Percentiles rank a stretch among this genome's conserved stretches.
phyloP scores from a whole-genome alignment of 2,888 invertebrate species.

The Calameuta pallipes region DNA sequence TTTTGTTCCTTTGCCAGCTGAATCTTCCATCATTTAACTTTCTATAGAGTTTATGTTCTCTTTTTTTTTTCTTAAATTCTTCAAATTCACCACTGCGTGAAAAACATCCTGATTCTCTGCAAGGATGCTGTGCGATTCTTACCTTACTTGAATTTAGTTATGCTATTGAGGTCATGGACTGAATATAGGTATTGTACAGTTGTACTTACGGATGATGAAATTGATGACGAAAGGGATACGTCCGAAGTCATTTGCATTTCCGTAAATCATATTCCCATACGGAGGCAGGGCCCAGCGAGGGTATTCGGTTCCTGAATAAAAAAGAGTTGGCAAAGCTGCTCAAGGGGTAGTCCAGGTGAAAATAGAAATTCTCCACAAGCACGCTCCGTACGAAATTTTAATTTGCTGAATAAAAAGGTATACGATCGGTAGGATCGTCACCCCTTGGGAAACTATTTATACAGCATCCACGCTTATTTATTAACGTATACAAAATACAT shows the following conservation, averaged over 20 bases:
- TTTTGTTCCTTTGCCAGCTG: neutral
- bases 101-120: neutral
- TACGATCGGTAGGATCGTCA: constrained; percentile 19
- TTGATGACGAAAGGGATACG: neutral
- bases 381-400: constrained; percentile 60
- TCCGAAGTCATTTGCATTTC: neutral
- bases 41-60: neutral
- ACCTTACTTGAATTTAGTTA: neutral
- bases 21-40: neutral
- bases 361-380: constrained; percentile 52
- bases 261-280: neutral
- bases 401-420: constrained; percentile 45
- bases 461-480: neutral
- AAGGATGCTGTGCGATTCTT: neutral
- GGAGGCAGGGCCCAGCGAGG: neutral
- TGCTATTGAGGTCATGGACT: neutral
- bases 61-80: neutral
- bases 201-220: neutral
- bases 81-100: neutral
- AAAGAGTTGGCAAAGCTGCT: constrained; percentile 5
- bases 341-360: constrained; percentile 50
- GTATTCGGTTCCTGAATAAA: neutral
- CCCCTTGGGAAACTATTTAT: constrained; percentile 61
- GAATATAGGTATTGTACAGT: neutral
- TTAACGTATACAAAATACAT: constrained; percentile 33